Conservation (phyloP, 2,888 invertebrate species). For the Amitus sp. region DNA sequence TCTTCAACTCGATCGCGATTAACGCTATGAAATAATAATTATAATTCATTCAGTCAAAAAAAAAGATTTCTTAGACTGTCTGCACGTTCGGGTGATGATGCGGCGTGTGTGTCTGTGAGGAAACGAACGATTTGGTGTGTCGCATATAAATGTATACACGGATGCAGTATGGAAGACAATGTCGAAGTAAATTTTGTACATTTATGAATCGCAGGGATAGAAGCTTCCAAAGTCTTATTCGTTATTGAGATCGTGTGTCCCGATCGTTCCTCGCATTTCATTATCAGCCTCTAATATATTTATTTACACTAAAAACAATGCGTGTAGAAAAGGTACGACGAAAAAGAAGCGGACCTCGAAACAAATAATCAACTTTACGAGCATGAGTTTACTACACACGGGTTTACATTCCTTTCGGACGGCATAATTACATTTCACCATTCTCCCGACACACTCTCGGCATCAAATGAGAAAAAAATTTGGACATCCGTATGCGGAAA, state of each 20-base stretch:
- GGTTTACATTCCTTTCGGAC: conserved; percentile 2
- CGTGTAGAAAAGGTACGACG: conserved; percentile 20
- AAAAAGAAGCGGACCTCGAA: background rate
- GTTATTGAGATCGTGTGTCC: conserved; percentile 4
- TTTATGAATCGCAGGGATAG: conserved; percentile 11
- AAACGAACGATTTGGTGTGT: conserved; percentile 3
- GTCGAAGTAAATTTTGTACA: conserved; percentile 16
- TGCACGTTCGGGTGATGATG: background rate
- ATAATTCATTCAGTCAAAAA: background rate
- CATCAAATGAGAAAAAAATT: no score
- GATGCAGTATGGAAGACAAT: conserved; percentile 26
- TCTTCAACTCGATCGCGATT: background rate
- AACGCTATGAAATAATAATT: conserved; percentile 1
- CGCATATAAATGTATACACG: conserved; percentile 6
- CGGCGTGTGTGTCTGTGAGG: background rate
- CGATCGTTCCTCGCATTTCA: conserved; percentile 5
- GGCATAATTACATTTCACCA: background rate
- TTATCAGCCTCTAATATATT: conserved; percentile 14
- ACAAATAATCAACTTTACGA: background rate
- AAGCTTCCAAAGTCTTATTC: conserved; percentile 6
- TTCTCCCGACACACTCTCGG: conserved; percentile 7
- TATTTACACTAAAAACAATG: conserved; percentile 38
- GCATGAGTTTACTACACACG: no score
- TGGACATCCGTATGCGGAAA: no score
- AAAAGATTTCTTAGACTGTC: background rate